Evolutionary conservation across 2,888 invertebrate species (phyloP).

Genomic region (Helicoverpa assulta): DNA sequence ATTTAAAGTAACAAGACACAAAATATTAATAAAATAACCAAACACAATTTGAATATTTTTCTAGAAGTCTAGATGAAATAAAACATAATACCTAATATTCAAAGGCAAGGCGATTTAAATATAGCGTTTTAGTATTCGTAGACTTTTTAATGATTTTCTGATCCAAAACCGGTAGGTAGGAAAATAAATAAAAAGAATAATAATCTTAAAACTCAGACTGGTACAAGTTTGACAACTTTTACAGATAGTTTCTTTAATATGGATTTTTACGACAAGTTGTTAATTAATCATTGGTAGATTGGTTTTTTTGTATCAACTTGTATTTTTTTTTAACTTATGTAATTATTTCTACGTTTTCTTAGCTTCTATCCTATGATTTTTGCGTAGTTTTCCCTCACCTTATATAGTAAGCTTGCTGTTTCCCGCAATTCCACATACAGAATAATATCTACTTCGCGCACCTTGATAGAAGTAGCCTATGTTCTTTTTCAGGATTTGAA

Average conservation of each 20-base stretch:
- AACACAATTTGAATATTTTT: too few species aligned
- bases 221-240: conserved; percentile 51
- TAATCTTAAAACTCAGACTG: conserved; percentile 12
- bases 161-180: conserved; percentile 9
- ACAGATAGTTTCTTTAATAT: conserved; percentile 14
- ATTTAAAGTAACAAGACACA: too few species aligned
- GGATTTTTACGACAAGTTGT: conserved; percentile 2
- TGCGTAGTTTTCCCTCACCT: too few species aligned
- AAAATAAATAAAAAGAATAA: conserved; percentile 29
- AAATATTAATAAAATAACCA: too few species aligned
- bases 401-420: too few species aligned
- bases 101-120: neutral
- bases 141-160: conserved; percentile 2
- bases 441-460: too few species aligned
- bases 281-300: conserved; percentile 31
- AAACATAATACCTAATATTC: neutral
- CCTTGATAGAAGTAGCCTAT: too few species aligned
- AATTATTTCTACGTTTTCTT: too few species aligned
- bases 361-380: too few species aligned
- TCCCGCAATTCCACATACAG: too few species aligned
- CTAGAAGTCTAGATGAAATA: too few species aligned
- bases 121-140: conserved; percentile 12
- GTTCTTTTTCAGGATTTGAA: too few species aligned
- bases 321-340: neutral
- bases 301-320: conserved; percentile 9